Percentiles rank a stretch among this genome's conserved stretches.
phyloP scores from a whole-genome alignment of 2,797 vertebrate genomes.

The Halcyon smyrnensis region DNA sequence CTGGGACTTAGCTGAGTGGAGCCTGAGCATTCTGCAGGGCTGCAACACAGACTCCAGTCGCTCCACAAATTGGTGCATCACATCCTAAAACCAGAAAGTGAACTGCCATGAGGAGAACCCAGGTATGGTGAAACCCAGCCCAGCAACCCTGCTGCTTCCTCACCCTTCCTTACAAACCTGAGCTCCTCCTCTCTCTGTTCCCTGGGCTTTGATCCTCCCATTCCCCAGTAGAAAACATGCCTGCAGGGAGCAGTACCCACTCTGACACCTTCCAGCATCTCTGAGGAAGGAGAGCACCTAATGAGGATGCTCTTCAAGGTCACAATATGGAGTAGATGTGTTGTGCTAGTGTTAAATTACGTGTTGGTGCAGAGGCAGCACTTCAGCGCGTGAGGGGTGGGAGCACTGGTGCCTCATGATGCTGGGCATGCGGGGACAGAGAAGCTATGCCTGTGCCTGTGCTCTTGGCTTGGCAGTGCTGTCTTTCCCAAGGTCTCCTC shows the following conservation, averaged over 20 bases:
- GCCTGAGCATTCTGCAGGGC: neutral
- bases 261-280: accelerated
- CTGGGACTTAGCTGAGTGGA: neutral
- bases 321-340: accelerated
- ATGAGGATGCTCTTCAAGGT: neutral
- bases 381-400: neutral
- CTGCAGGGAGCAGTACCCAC: neutral
- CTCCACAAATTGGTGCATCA: neutral
- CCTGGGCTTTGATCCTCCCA: neutral
- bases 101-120: neutral
- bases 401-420: neutral
- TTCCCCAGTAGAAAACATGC: neutral
- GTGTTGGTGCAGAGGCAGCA: neutral
- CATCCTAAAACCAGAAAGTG: neutral
- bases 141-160: neutral
- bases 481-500: neutral
- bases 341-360: neutral
- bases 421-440: accelerated
- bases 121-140: neutral
- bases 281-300: neutral
- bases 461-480: neutral
- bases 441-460: accelerated
- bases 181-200: neutral
- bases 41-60: accelerated
- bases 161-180: neutral